Conservation (phyloP, 2,113 vertebrate species). For the Bubo blakistoni region DNA sequence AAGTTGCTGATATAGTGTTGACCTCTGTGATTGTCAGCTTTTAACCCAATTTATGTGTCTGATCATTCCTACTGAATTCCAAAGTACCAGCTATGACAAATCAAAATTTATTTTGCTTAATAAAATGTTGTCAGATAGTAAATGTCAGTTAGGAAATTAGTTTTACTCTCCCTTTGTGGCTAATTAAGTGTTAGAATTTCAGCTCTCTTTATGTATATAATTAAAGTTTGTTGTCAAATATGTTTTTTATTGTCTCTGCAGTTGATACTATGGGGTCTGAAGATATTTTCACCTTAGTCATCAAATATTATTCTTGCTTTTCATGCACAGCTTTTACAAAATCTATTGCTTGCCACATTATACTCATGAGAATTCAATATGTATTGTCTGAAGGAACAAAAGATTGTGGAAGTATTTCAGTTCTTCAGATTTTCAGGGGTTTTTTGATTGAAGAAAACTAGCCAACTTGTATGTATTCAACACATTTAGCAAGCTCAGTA, state of each 20-base stretch:
- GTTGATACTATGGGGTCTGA: not conserved
- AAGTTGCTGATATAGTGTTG: not conserved
- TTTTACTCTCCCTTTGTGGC: constrained; percentile 74
- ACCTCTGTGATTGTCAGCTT: not conserved
- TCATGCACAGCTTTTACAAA: constrained; percentile 9
- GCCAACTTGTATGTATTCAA: not conserved
- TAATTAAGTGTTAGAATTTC: constrained; percentile 79
- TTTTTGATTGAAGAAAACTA: not conserved
- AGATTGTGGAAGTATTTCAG: not conserved
- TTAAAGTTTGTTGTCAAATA: constrained; percentile 67
- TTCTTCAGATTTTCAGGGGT: not conserved
- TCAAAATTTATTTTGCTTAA: constrained; percentile 68
- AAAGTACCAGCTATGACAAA: constrained; percentile 38
- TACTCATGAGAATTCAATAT: not conserved
- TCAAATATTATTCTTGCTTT: constrained; percentile 25
- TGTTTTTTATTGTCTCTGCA: not conserved
- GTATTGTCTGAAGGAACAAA: not conserved
- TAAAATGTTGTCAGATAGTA: constrained; percentile 61
- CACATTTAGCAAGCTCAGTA: not conserved
- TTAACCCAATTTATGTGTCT: constrained; percentile 1
- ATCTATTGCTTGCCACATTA: not conserved
- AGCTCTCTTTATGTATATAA: constrained; percentile 68
- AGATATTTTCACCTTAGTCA: constrained; percentile 23
- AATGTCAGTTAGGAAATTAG: constrained; percentile 47
- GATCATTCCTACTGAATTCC: not conserved